These are phyloP conservation scores for Axinella damicornis DNA, from an alignment of 37 sponge, comb jelly and placozoan genomes.

Conservation along the genomic window DNA sequence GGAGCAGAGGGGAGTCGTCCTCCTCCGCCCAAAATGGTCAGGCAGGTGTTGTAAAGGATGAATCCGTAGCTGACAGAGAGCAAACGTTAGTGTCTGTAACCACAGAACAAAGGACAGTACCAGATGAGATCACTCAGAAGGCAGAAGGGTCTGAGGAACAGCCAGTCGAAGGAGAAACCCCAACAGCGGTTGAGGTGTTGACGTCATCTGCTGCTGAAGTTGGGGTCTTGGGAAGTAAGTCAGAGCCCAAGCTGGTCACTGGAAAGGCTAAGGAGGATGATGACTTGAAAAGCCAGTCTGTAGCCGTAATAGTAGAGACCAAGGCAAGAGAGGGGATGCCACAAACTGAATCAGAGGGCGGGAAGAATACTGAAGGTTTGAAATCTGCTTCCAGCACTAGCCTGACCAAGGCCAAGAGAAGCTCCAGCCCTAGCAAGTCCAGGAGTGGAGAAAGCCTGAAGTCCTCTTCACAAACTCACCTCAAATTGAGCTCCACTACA, in stretches of 20 bases:
- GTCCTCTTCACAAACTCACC: constrained; percentile 8
- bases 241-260: not conserved
- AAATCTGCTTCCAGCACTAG: constrained; percentile 19
- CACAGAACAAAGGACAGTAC: no score
- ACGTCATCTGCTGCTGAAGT: not conserved
- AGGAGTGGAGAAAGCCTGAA: constrained; percentile 8
- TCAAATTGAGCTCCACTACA: not conserved
- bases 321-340: not conserved
- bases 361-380: not conserved
- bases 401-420: not conserved
- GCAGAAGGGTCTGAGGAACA: no score
- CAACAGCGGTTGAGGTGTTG: no score
- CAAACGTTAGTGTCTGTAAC: no score
- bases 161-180: no score
- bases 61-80: no score
- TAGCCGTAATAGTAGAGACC: not conserved
- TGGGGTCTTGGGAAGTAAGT: not conserved
- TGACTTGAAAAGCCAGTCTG: constrained; percentile 6
- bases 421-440: not conserved
- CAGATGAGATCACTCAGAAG: no score
- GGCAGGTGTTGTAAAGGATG: no score
- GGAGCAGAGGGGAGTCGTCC: no score
- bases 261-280: not conserved
- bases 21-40: no score
- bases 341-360: not conserved